Evolutionary conservation across 1,140 invertebrate species (phyloP).

Genomic region (Plutomurus gul): DNA sequence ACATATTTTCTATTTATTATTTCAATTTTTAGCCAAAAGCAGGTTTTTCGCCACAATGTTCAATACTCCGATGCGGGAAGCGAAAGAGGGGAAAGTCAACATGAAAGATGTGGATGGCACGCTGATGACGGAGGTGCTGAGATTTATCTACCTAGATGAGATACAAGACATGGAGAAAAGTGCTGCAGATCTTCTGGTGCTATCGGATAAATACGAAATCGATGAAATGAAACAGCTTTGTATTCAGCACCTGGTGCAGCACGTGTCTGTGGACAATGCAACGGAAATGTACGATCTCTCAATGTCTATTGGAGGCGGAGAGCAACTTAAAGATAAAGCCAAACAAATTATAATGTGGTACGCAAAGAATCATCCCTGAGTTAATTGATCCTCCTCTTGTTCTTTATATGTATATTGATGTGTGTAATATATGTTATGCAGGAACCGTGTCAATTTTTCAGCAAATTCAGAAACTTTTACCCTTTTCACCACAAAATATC

Average conservation of each 20-base stretch:
- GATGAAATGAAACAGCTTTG: not conserved
- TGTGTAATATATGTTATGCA: not conserved
- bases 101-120: slow-evolving; percentile 13
- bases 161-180: not conserved
- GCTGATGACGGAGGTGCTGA: not conserved
- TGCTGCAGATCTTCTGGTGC: not conserved
- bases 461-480: slow-evolving; percentile 23
- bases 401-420: not conserved
- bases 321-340: slow-evolving; percentile 3
- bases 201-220: slow-evolving; percentile 38
- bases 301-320: not conserved
- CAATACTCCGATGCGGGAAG: slow-evolving; percentile 19
- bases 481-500: slow-evolving; percentile 26
- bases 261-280: slow-evolving; percentile 10
- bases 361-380: too few species aligned
- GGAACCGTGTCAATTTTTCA: slow-evolving; percentile 35
- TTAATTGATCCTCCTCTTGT: too few species aligned
- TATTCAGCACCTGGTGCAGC: not conserved
- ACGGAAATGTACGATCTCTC: slow-evolving; percentile 41
- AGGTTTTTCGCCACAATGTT: slow-evolving; percentile 36
- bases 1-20: not conserved
- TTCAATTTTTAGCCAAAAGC: not conserved
- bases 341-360: slow-evolving; percentile 40
- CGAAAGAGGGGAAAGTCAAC: slow-evolving; percentile 5
- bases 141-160: slow-evolving; percentile 17